These are phyloP conservation scores for Poecilia velifera DNA, from an alignment of 2,797 vertebrate species.

Conservation along the genomic window DNA sequence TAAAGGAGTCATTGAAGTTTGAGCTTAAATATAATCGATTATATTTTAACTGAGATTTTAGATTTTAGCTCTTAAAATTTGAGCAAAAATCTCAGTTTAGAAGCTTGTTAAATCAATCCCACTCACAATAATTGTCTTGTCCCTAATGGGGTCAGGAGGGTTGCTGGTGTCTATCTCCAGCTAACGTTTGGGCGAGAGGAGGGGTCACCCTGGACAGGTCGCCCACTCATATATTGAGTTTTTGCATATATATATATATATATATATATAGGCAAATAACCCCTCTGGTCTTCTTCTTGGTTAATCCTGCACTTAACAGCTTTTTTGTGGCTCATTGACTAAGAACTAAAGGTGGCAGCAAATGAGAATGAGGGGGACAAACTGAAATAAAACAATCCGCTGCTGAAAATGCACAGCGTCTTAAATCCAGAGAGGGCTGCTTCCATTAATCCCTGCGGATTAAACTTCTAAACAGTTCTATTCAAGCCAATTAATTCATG, in stretches of 20 bases:
- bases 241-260: too few relatives aligned
- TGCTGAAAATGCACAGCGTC: conserved; percentile 70
- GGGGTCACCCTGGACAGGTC: too few relatives aligned
- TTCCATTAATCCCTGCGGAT: conserved; percentile 79
- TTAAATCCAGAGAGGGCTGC: conserved; percentile 78
- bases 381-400: conserved; percentile 77
- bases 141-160: too few relatives aligned
- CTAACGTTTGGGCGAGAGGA: too few relatives aligned
- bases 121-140: neutral
- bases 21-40: neutral
- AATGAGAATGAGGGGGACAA: conserved; percentile 62
- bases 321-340: conserved; percentile 71
- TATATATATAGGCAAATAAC: conserved; percentile 59
- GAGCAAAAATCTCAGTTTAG: neutral
- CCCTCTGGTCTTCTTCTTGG: conserved; percentile 57
- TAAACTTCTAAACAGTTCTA: conserved; percentile 83
- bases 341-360: conserved; percentile 70
- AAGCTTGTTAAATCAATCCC: neutral
- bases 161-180: too few relatives aligned
- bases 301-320: conserved; percentile 74
- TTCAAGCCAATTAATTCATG: conserved; percentile 85
- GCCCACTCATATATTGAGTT: neutral
- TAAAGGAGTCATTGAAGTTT: neutral
- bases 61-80: too few relatives aligned
- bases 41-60: too few relatives aligned